Percentiles rank a stretch among this genome's conserved stretches.
Conservation (phyloP, 2,888 invertebrate species). For the Pomacea canaliculata region DNA sequence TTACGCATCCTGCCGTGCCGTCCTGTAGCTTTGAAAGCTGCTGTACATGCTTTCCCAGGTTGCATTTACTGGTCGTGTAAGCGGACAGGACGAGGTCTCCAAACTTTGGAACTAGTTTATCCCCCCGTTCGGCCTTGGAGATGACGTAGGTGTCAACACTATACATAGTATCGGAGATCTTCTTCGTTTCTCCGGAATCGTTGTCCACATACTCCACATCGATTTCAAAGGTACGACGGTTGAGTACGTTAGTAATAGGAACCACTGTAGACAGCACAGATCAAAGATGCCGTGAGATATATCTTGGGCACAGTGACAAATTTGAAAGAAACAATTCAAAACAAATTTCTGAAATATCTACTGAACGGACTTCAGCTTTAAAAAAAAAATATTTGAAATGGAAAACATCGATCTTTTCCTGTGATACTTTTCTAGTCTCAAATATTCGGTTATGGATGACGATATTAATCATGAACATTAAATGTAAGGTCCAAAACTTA, state of each 20-base stretch:
- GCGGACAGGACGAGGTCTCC: conserved; percentile 48
- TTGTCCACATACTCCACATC: conserved; percentile 49
- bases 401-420: too few species aligned
- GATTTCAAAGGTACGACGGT: conserved; percentile 48
- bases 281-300: neutral
- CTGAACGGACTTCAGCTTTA: neutral
- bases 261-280: conserved; percentile 40
- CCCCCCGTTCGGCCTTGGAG: conserved; percentile 42
- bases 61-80: conserved; percentile 50
- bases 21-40: conserved; percentile 54
- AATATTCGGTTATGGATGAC: too few species aligned
- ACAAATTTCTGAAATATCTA: neutral
- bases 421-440: too few species aligned
- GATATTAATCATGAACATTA: too few species aligned
- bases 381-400: too few species aligned
- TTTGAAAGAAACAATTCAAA: neutral
- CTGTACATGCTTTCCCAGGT: conserved; percentile 49
- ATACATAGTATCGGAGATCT: conserved; percentile 43
- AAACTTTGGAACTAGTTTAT: conserved; percentile 44
- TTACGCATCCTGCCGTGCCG: conserved; percentile 50
- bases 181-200: conserved; percentile 38
- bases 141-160: conserved; percentile 53
- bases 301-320: neutral
- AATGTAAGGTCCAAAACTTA: conserved; percentile 25
- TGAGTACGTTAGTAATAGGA: conserved; percentile 44